phyloP scores from a whole-genome alignment of 1,140 invertebrate species.

The Drosophila varians region DNA sequence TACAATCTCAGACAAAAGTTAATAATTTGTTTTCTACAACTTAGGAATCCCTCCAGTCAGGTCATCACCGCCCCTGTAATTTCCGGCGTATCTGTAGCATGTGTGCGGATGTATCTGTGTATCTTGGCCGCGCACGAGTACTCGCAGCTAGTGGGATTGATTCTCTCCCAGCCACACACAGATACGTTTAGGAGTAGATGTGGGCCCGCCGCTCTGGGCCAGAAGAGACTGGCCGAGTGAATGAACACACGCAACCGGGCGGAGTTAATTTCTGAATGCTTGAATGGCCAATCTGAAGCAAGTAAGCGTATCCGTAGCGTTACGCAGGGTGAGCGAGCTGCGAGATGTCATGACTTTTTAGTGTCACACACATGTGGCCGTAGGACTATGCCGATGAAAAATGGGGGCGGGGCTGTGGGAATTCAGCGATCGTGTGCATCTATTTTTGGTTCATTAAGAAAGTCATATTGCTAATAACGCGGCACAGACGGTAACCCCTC shows the following conservation, averaged over 20 bases:
- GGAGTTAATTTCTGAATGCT: conserved; percentile 83
- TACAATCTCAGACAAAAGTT: too few relatives aligned
- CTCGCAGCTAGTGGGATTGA: conserved; percentile 27
- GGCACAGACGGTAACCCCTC: conserved; percentile 42
- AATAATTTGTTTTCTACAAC: too few relatives aligned
- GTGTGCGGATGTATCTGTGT: conserved; percentile 28
- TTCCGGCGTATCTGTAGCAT: background rate
- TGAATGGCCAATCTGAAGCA: conserved; percentile 84
- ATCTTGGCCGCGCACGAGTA: conserved; percentile 28
- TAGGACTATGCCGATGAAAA: background rate
- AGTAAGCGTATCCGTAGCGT: conserved; percentile 83
- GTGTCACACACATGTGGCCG: conserved; percentile 61
- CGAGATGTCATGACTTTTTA: conserved; percentile 82
- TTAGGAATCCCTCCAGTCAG: too few relatives aligned
- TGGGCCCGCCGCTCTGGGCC: background rate
- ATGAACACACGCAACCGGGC: conserved; percentile 82
- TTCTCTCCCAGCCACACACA: conserved; percentile 62
- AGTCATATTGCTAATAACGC: conserved; percentile 81
- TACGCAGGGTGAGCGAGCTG: conserved; percentile 72
- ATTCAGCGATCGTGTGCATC: conserved; percentile 65
- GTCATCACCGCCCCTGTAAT: conserved; percentile 11
- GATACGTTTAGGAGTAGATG: background rate
- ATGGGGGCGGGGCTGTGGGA: conserved; percentile 64
- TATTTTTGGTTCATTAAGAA: conserved; percentile 82
- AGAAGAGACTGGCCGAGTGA: conserved; percentile 49